Evolutionary conservation across 2,797 vertebrate genomes (phyloP).

Genomic region (Tauraco hartlaubi): DNA sequence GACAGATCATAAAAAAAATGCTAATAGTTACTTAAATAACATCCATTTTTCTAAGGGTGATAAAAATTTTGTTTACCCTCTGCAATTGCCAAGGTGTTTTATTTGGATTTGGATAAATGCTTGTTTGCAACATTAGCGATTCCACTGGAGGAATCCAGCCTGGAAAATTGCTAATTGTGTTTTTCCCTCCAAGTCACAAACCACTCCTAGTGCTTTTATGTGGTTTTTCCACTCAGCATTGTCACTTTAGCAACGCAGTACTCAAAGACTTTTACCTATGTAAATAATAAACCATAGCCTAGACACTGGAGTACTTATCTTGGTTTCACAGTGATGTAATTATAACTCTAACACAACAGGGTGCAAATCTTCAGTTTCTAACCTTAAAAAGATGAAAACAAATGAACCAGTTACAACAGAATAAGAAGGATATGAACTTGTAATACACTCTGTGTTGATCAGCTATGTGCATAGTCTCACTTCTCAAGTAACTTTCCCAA

Average conservation of each 20-base stretch:
- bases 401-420: neutral
- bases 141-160: neutral
- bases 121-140: neutral
- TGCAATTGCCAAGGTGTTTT: conserved; percentile 43
- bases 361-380: neutral
- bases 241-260: neutral
- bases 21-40: conserved; percentile 30
- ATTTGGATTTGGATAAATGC: conserved; percentile 59
- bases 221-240: neutral
- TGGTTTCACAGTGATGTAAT: neutral
- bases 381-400: neutral
- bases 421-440: neutral
- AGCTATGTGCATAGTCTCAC: neutral
- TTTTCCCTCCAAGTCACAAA: conserved; percentile 2
- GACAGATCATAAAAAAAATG: conserved; percentile 7
- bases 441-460: neutral
- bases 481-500: neutral
- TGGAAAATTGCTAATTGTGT: conserved; percentile 9
- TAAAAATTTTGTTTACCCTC: conserved; percentile 29
- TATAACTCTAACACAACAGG: neutral
- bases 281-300: neutral
- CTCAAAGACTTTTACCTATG: neutral
- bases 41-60: conserved; percentile 17
- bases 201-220: conserved; percentile 38
- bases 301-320: neutral